phyloP scores from a whole-genome alignment of 2,113 vertebrate genomes.

The Mesocricetus auratus region DNA sequence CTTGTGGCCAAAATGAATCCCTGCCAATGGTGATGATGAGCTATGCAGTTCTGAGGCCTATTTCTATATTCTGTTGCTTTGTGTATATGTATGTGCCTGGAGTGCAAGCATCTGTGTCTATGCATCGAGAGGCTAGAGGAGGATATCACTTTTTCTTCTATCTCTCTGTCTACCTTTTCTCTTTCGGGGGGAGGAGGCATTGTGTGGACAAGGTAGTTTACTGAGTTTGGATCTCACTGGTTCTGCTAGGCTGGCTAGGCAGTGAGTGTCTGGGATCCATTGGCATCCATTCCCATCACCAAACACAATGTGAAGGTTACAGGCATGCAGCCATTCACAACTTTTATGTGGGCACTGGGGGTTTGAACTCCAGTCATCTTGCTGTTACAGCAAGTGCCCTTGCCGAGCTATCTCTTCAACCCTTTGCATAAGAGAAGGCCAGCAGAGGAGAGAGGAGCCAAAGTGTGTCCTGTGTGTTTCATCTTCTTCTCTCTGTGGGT shows the following conservation, averaged over 20 bases:
- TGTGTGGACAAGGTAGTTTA: background rate
- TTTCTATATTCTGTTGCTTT: conserved; percentile 5
- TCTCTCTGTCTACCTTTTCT: background rate
- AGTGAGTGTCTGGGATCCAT: background rate
- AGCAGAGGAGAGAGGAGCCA: background rate
- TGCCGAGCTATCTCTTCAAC: background rate
- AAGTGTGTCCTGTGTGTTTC: background rate
- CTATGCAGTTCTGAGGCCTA: background rate
- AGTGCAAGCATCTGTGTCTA: background rate
- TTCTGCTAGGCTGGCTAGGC: background rate
- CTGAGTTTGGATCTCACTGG: background rate
- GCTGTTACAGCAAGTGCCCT: background rate
- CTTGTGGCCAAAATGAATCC: background rate
- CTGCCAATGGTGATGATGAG: background rate
- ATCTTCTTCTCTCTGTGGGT: background rate
- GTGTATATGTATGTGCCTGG: background rate
- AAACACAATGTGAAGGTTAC: background rate
- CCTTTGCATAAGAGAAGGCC: background rate
- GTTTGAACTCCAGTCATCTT: background rate
- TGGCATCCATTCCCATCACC: no score
- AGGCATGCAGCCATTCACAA: background rate
- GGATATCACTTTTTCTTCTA: background rate
- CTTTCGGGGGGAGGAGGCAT: background rate
- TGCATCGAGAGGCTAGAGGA: background rate
- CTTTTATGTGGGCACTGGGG: background rate